These are phyloP conservation scores for Antechinus flavipes DNA, from an alignment of 2,113 vertebrate species.

Conservation along the genomic window DNA sequence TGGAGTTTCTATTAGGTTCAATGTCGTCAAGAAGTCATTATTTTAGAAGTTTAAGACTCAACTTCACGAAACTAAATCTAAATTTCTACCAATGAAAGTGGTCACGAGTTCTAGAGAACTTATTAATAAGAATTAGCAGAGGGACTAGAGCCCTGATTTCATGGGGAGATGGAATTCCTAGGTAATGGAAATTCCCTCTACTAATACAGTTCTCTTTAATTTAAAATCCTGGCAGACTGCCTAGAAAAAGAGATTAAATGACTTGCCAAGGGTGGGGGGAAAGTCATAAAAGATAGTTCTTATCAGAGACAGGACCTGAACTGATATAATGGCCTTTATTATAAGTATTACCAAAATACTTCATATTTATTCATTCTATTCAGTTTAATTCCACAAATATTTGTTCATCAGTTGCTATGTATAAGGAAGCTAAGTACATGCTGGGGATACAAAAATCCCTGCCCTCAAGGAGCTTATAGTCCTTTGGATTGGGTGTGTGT, in stretches of 20 bases:
- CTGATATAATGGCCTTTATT: not conserved
- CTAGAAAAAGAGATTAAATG: not conserved
- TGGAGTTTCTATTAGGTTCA: not conserved
- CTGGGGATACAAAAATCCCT: not conserved
- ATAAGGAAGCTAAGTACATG: not conserved
- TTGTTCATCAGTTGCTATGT: not conserved
- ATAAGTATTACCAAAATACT: conserved; percentile 46
- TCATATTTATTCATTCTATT: conserved; percentile 48
- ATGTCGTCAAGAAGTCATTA: conserved; percentile 24
- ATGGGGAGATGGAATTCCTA: not conserved
- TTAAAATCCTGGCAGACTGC: not conserved
- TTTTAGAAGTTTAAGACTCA: not conserved
- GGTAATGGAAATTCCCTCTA: not conserved
- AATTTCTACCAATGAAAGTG: conserved; percentile 68
- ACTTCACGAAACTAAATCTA: conserved; percentile 45
- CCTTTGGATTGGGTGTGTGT: not conserved
- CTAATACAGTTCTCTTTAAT: not conserved
- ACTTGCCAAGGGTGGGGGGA: not conserved
- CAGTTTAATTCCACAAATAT: not conserved
- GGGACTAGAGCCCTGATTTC: not conserved
- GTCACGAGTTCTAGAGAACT: conserved; percentile 57
- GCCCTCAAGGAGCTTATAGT: not conserved
- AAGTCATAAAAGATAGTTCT: not conserved
- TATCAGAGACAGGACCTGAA: not conserved
- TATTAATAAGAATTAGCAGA: conserved; percentile 49